Base-by-base conservation (phyloP, 2,888 invertebrate species). In the Ametastegia equiseti region DNA sequence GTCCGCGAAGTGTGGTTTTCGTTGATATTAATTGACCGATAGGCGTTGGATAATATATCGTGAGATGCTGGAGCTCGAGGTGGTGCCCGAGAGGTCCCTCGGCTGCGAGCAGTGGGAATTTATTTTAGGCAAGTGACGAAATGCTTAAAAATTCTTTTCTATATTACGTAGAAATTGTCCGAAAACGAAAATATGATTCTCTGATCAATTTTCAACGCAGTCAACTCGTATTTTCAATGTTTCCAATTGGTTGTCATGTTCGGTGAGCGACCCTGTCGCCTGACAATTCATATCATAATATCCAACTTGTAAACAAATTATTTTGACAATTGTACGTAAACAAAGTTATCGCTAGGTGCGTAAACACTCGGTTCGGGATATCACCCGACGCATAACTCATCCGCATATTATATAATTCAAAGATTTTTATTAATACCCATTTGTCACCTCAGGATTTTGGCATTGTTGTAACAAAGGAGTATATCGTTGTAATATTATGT, bases 21-120 rank as follows among this genome's bases (percentile, higher is more conserved):
- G 83, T 82, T 81, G 54, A 71, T 78, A 77, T 42, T 75, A 78
- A 80, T 80, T 60, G 82, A 81, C 71, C 80, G 78, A 81, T 83
- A 81, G 75, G 50, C 60, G 80, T 82, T 67, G 67, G 77, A 82
- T n/a, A n/a, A 81, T 82, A 71, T 69, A 78, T 82, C 81, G 67
- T 84, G 86, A 82, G 92, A 99, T 99, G 98, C 94, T 99, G 93
- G 98, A 98, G 93, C 95, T 99, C 92, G 98, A 99, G 94, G 97
- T 99, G 90, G 95, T 97, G 92, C 98, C 98, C 88, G 98, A 98
- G 93, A 95, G 97, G 90, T 97, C 97, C 89, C 95, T 99, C 91
- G 97, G 98, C 93, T 97, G 98, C 93, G 98, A 98, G 93, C 96
- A 97, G 94, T 98, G 98, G 98, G 98, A 99, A 94, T 98, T 99